Conservation (phyloP, 53 echinoderm and acorn worm genomes). For the Paracentrotus lividus region DNA sequence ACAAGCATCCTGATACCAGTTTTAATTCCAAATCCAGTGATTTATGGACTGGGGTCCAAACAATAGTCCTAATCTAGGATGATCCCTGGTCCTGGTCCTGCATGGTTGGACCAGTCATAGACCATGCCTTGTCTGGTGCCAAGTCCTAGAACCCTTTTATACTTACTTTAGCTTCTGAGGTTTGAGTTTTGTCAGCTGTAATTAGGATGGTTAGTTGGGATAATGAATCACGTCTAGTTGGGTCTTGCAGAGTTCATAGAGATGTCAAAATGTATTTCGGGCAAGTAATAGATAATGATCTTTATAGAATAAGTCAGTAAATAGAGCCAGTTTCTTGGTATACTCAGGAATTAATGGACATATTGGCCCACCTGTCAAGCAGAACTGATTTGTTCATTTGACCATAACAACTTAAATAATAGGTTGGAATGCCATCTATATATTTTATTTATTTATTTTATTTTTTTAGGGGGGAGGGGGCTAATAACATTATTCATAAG, state of each 20-base stretch:
- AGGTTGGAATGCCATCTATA: background rate
- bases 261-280: background rate
- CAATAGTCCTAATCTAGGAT: background rate
- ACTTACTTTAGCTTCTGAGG: background rate
- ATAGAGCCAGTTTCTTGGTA: too few relatives aligned
- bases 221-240: background rate
- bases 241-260: background rate
- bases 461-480: too few relatives aligned
- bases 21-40: background rate
- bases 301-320: background rate
- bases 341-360: too few relatives aligned
- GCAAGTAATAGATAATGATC: background rate
- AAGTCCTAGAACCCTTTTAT: background rate
- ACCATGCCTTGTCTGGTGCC: background rate
- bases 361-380: background rate
- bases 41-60: background rate
- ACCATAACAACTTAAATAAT: background rate
- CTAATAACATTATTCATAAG: too few relatives aligned
- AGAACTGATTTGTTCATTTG: background rate
- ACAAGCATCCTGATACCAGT: background rate
- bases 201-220: background rate
- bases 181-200: background rate
- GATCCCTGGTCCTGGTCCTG: background rate
- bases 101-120: background rate
- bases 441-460: too few relatives aligned